These are phyloP conservation scores for Pardosa pseudoannulata DNA, from an alignment of 2,888 invertebrate genomes.

Conservation along the genomic window DNA sequence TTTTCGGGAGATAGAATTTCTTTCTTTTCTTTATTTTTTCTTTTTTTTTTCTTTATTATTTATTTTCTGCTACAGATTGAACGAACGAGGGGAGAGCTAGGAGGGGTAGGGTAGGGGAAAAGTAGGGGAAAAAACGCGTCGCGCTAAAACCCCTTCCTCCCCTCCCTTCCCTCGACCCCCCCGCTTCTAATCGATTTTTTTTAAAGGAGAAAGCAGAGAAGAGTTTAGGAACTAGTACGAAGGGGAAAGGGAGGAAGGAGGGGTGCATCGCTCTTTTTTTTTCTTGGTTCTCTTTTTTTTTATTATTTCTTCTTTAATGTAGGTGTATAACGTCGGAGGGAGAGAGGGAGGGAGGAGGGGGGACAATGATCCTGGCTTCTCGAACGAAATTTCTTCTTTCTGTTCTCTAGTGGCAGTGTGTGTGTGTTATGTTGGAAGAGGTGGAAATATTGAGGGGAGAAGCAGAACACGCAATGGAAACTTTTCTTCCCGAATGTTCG, in stretches of 20 bases:
- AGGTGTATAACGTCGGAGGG: slow-evolving; percentile 47
- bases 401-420: too few species aligned
- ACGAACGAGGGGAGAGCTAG: slow-evolving; percentile 23
- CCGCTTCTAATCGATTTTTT: slow-evolving; percentile 66
- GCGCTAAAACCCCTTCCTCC: slow-evolving; percentile 19
- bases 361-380: neutral
- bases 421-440: too few species aligned
- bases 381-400: slow-evolving; percentile 51
- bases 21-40: slow-evolving; percentile 37
- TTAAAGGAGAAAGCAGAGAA: slow-evolving; percentile 64
- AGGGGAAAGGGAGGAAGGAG: neutral
- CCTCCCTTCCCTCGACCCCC: slow-evolving; percentile 16
- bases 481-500: too few species aligned
- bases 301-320: slow-evolving; percentile 53
- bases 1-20: slow-evolving; percentile 56
- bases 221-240: slow-evolving; percentile 36
- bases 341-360: slow-evolving; percentile 13
- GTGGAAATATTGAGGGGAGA: too few species aligned
- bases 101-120: too few species aligned
- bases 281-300: slow-evolving; percentile 21
- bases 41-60: slow-evolving; percentile 6
- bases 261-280: slow-evolving; percentile 23
- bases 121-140: slow-evolving; percentile 22
- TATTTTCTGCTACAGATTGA: slow-evolving; percentile 65
- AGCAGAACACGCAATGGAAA: too few species aligned